Conservation (phyloP, 2,888 invertebrate genomes). For the Ditula angustiorana region DNA sequence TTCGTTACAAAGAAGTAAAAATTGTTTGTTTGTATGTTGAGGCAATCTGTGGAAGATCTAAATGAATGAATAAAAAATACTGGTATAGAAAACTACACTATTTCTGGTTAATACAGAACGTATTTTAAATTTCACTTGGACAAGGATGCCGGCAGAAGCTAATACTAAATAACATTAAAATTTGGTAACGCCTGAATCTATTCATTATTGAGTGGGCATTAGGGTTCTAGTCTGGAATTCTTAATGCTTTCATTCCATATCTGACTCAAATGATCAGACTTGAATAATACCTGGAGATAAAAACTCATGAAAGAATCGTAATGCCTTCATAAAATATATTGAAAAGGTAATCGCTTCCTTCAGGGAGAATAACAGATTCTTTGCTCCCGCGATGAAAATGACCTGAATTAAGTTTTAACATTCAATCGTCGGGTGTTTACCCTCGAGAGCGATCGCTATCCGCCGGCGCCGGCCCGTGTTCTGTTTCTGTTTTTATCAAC, state of each 20-base stretch:
- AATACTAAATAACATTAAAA: background rate
- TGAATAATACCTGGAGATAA: constrained; percentile 18
- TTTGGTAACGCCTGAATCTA: background rate
- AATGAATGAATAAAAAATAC: no score
- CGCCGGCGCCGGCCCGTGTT: constrained; percentile 49
- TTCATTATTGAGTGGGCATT: background rate
- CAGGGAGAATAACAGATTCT: constrained; percentile 75
- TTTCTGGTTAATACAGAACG: background rate
- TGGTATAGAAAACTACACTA: background rate
- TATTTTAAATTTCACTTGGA: background rate
- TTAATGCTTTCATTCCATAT: background rate
- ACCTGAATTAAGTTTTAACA: constrained; percentile 83
- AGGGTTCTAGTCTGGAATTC: background rate
- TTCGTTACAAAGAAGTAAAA: no score
- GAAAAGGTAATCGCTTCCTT: constrained; percentile 69
- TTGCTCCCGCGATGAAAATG: constrained; percentile 72
- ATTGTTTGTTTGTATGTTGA: no score
- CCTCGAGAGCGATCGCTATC: constrained; percentile 72
- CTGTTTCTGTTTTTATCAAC: constrained; percentile 46
- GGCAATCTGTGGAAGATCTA: no score
- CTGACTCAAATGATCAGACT: background rate
- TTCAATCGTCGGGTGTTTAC: constrained; percentile 80
- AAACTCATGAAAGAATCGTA: constrained; percentile 30
- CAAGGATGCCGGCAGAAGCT: no score
- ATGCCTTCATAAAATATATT: constrained; percentile 53